Conservation (phyloP, 2,888 invertebrate genomes). For the Epinotia bilunana region DNA sequence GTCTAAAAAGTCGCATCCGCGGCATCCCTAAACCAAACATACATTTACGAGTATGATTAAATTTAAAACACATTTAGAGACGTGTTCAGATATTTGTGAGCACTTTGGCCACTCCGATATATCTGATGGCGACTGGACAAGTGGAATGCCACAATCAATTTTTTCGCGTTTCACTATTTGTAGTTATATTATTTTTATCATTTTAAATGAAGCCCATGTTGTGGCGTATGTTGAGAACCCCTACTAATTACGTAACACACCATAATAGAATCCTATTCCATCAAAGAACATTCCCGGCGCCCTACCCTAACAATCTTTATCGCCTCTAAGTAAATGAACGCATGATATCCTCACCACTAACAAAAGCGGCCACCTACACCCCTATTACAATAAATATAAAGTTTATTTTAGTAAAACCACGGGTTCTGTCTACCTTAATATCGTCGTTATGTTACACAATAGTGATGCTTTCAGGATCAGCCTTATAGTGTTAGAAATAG, state of each 20-base stretch:
- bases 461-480: not conserved
- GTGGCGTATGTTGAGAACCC: conserved; percentile 1
- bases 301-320: conserved; percentile 28
- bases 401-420: not conserved
- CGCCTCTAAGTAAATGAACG: conserved; percentile 31
- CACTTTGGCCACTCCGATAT: too few species aligned
- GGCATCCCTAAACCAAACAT: too few species aligned
- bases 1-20: too few species aligned
- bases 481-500: not conserved
- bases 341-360: conserved; percentile 1
- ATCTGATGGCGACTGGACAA: too few species aligned
- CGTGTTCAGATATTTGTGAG: too few species aligned
- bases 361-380: not conserved
- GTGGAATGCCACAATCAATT: too few species aligned
- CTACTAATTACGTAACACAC: not conserved
- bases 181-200: not conserved
- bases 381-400: conserved; percentile 4
- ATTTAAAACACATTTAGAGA: too few species aligned
- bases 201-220: not conserved
- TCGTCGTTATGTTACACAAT: conserved; percentile 26
- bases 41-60: too few species aligned
- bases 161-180: too few species aligned
- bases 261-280: conserved; percentile 19
- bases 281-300: conserved; percentile 14
- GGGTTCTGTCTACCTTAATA: conserved; percentile 1